Evolutionary conservation across 2,888 invertebrate species (phyloP).

Genomic region (Laothoe populi): DNA sequence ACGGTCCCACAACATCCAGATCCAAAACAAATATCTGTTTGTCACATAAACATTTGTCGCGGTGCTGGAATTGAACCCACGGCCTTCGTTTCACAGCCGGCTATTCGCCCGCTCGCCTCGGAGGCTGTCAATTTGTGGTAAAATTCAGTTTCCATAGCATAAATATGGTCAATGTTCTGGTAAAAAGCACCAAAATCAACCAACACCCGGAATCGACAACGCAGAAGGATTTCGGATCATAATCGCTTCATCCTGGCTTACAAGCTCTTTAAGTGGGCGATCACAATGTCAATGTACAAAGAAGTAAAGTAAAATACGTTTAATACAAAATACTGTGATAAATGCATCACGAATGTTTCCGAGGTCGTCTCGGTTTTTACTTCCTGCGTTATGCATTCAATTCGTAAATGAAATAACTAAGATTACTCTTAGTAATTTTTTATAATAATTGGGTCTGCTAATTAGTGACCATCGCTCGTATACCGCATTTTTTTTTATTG

Average conservation of each 20-base stretch:
- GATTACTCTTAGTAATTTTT: too few species aligned
- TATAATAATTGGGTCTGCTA: too few species aligned
- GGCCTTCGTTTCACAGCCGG: too few species aligned
- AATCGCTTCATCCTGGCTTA: background rate
- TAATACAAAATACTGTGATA: background rate
- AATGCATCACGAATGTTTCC: background rate
- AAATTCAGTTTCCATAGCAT: too few species aligned
- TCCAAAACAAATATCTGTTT: too few species aligned
- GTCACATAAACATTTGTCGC: too few species aligned
- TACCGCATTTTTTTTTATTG: too few species aligned
- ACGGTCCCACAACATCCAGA: too few species aligned
- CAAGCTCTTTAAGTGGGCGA: background rate
- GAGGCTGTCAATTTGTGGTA: too few species aligned
- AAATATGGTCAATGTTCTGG: background rate
- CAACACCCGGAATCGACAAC: background rate
- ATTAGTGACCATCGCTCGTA: too few species aligned
- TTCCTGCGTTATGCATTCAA: slow-evolving; percentile 10
- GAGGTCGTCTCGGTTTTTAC: slow-evolving; percentile 5
- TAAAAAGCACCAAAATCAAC: background rate
- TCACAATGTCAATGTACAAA: slow-evolving; percentile 4
- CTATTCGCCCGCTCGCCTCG: too few species aligned
- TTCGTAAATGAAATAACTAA: background rate
- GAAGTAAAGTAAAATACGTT: slow-evolving; percentile 9
- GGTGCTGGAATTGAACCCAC: too few species aligned
- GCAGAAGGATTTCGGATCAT: background rate